Evolutionary conservation across 2,113 vertebrate genomes (phyloP), one percentile per base, ranked within the genome.

Genomic region (Misgurnus mizolepis): DNA sequence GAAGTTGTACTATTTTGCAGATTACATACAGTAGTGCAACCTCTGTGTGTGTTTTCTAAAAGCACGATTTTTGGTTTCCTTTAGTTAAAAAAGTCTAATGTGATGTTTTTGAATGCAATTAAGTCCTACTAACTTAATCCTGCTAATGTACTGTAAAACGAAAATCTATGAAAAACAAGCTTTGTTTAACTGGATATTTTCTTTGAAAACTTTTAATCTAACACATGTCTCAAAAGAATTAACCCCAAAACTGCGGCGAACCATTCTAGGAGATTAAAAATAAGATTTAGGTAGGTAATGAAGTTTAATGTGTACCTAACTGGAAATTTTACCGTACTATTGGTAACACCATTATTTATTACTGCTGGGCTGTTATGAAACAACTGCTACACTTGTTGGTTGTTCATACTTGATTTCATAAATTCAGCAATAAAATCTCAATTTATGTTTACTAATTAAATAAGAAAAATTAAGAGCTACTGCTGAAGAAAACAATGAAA

Each of bases 41-140:
- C 18, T 41, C 12, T 72, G 53, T 72, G 56, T 71, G 40, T 58
- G 17, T 56, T 22, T 41, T 72, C 50, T 18, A 72, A 22, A 34
- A 34, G 53, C 4, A 9, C 27, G 27, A 39, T 70, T 9, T 53
- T 17, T 39, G 4, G 49, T n/a, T 55, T 3, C 7, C 2, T 40
- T 17, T 14, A 40, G 49, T 34, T 34, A 34, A 34, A 34, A 34
- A 34, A 34, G 27, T 34, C 27, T 34, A 34, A 34, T 34, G 27
- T 34, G 27, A 34, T 34, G 27, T 3, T 34, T 34, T 34, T 34
- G 1, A 34, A 34, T 34, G 27, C 1, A 34, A 34, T 34, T 34
- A 34, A 34, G 27, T 34, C 27, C 27, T 34, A 34, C 27, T 34
- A 34, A 34, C 27, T 34, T 34, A 34, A 34, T 34, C 27, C 27